Conservation (phyloP, 2,888 invertebrate species). For the Spicauda simplicius region DNA sequence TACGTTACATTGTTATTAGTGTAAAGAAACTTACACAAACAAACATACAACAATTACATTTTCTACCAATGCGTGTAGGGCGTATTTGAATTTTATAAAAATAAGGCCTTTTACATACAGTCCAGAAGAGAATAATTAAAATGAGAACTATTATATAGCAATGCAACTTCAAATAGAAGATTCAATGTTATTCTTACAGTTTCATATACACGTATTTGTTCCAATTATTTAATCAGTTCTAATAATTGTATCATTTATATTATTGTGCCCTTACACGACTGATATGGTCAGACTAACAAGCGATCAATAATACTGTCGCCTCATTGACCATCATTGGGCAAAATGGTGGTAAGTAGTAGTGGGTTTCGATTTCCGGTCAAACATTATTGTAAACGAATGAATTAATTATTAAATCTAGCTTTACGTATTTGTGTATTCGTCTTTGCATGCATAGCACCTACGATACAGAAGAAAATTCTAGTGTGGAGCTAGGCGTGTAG, state of each 20-base stretch:
- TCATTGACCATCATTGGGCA: constrained; percentile 18
- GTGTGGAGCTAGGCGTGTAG: too few relatives aligned
- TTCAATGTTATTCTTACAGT: too few relatives aligned
- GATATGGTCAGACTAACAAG: constrained; percentile 52
- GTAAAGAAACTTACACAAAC: constrained; percentile 51
- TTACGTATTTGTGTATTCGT: too few relatives aligned
- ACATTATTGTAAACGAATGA: too few relatives aligned
- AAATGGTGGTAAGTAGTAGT: too few relatives aligned
- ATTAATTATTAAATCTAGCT: too few relatives aligned
- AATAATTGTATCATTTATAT: constrained; percentile 2
- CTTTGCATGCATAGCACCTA: too few relatives aligned
- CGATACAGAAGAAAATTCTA: too few relatives aligned
- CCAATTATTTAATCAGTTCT: too few relatives aligned
- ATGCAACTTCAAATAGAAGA: neutral
- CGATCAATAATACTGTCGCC: constrained; percentile 48
- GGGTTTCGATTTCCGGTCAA: too few relatives aligned
- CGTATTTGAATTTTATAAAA: constrained; percentile 28
- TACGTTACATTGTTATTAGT: constrained; percentile 44
- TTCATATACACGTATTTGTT: neutral
- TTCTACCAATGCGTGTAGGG: constrained; percentile 49
- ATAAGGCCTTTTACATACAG: constrained; percentile 8
- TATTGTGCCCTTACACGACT: constrained; percentile 54
- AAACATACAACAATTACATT: constrained; percentile 42
- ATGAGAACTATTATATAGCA: too few relatives aligned
- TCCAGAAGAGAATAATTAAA: neutral